Evolutionary conservation across 2,113 vertebrate species (phyloP).

Genomic region (Etheostoma spectabile): DNA sequence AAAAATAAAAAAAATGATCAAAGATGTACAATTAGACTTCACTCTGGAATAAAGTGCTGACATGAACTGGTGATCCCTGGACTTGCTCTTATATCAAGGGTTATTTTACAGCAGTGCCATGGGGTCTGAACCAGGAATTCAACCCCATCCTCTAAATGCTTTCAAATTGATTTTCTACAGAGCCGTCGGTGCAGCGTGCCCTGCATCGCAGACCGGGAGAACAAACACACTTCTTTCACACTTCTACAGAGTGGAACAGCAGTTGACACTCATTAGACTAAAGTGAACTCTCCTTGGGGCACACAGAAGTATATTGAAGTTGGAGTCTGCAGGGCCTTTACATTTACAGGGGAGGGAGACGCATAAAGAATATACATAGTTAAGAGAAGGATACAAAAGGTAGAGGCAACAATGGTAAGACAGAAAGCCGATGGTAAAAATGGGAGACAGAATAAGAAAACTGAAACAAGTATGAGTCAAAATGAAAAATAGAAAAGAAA

Average conservation of each 20-base stretch:
- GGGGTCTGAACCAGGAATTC: background rate
- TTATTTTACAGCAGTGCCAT: background rate
- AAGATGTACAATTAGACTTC: background rate
- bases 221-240: conserved; percentile 7
- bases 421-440: background rate
- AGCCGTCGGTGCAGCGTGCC: background rate
- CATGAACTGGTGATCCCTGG: background rate
- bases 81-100: background rate
- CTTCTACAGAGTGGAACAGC: conserved; percentile 9
- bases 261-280: conserved; percentile 20
- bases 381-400: background rate
- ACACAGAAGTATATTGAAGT: conserved; percentile 17
- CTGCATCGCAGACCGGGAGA: conserved; percentile 1
- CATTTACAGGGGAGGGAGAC: background rate
- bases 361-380: background rate
- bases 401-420: background rate
- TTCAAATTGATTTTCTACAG: conserved; percentile 33
- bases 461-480: background rate
- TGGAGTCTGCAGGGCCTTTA: background rate
- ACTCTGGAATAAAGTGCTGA: background rate
- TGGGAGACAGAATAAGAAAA: background rate
- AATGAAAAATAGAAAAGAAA: conserved; percentile 19
- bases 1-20: background rate
- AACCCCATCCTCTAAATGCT: conserved; percentile 20
- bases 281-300: conserved; percentile 3